phyloP scores from a whole-genome alignment of 2,797 vertebrate genomes.

The Hemitrygon akajei region DNA sequence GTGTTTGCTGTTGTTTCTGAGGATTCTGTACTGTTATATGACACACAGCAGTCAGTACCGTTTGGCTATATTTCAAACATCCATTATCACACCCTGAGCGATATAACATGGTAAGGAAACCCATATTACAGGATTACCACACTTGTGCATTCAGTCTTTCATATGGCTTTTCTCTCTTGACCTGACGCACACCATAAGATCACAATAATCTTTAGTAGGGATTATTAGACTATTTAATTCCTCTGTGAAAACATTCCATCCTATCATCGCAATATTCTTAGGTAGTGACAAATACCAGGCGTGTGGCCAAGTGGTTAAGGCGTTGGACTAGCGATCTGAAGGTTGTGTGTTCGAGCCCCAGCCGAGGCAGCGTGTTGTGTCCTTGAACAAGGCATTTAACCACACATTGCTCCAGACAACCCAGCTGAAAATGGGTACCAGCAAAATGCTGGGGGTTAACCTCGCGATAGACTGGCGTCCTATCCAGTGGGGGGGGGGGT shows the following conservation, averaged over 20 bases:
- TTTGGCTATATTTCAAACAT: slow-evolving; percentile 90
- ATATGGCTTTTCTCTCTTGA: background rate
- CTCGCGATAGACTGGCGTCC: too few species aligned
- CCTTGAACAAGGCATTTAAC: too few species aligned
- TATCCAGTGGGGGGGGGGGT: too few species aligned
- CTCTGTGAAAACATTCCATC: background rate
- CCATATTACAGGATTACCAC: background rate
- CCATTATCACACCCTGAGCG: slow-evolving; percentile 96
- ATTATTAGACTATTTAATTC: background rate
- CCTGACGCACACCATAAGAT: background rate
- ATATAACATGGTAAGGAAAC: slow-evolving; percentile 79
- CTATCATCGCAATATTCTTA: background rate
- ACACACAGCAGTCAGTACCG: slow-evolving; percentile 84
- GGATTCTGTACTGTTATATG: slow-evolving; percentile 85
- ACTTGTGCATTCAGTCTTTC: background rate
- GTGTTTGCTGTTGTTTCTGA: slow-evolving; percentile 94
- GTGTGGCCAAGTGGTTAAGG: too few species aligned
- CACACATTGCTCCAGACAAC: too few species aligned
- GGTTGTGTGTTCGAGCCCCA: too few species aligned
- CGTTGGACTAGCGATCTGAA: too few species aligned
- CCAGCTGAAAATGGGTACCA: too few species aligned
- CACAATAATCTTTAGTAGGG: background rate
- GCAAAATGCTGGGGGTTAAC: too few species aligned
- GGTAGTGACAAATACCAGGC: background rate
- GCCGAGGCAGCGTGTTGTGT: too few species aligned